Percentiles rank a stretch among this genome's conserved stretches.
These are phyloP conservation scores for Amphimedon queenslandica DNA, from an alignment of 37 sponge, comb jelly and placozoan genomes.

Conservation along the genomic window DNA sequence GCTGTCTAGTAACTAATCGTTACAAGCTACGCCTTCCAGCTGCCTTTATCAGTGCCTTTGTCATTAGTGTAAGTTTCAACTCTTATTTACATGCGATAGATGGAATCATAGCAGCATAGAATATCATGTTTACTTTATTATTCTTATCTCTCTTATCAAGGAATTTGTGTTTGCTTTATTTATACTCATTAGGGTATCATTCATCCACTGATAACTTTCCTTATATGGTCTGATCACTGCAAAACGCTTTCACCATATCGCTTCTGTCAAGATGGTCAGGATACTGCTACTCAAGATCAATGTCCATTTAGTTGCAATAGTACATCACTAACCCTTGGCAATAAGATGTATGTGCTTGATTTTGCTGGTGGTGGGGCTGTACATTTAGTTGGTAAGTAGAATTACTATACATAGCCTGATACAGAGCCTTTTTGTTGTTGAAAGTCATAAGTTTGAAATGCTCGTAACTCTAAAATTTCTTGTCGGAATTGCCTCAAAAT, in stretches of 20 bases:
- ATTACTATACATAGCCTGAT: not conserved
- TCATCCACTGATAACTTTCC: slow-evolving; percentile 32
- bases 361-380: slow-evolving; percentile 70
- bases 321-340: not conserved
- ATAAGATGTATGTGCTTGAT: slow-evolving; percentile 39
- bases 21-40: slow-evolving; percentile 53
- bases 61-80: slow-evolving; percentile 65
- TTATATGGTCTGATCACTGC: slow-evolving; percentile 21
- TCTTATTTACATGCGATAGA: not conserved
- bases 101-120: too few species aligned
- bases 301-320: not conserved
- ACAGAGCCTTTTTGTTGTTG: too few species aligned
- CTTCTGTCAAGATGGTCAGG: slow-evolving; percentile 6
- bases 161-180: not conserved
- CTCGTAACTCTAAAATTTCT: too few species aligned
- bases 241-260: slow-evolving; percentile 29
- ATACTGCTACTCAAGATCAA: not conserved
- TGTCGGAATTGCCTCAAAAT: too few species aligned
- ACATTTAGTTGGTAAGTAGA: slow-evolving; percentile 36
- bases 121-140: too few species aligned
- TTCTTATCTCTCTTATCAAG: not conserved
- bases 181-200: slow-evolving; percentile 20
- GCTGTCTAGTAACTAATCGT: slow-evolving; percentile 30
- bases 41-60: slow-evolving; percentile 49
- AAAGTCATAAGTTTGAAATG: too few species aligned